A percentile compares a stretch with the other conserved stretches of the same genome.
Conservation (phyloP, 2,888 invertebrate species). For the Pachymerium ferrugineum region DNA sequence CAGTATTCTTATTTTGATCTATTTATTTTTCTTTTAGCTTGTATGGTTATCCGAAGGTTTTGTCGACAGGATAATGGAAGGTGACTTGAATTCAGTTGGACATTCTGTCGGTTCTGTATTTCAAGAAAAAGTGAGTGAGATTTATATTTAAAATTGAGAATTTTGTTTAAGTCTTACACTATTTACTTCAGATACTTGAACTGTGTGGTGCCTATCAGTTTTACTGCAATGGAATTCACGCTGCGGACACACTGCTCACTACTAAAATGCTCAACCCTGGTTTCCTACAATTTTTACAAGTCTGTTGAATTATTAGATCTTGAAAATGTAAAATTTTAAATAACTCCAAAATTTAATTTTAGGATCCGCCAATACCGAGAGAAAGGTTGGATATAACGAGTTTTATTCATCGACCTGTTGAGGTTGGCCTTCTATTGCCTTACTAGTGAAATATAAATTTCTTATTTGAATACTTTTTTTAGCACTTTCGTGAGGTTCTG, state of each 20-base stretch:
- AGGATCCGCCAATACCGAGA: constrained; percentile 72
- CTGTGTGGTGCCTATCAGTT: constrained; percentile 32
- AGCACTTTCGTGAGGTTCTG: constrained; percentile 32
- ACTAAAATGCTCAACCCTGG: constrained; percentile 59
- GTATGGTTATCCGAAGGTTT: constrained; percentile 32
- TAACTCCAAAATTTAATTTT: neutral
- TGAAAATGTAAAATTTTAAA: too few relatives aligned
- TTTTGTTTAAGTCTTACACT: neutral
- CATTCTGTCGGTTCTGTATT: constrained; percentile 25
- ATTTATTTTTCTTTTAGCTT: constrained; percentile 20
- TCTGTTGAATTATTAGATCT: neutral
- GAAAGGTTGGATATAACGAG: constrained; percentile 77
- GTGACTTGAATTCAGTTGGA: constrained; percentile 32
- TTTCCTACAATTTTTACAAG: constrained; percentile 67
- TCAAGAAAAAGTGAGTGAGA: constrained; percentile 29
- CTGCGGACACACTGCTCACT: constrained; percentile 77
- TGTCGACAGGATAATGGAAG: constrained; percentile 32
- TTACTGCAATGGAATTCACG: constrained; percentile 75
- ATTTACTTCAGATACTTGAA: constrained; percentile 28
- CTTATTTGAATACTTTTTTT: neutral
- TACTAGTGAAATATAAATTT: neutral
- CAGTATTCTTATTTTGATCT: neutral
- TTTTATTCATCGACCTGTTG: constrained; percentile 74
- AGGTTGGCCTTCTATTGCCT: constrained; percentile 47
- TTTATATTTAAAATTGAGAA: neutral